Conservation (phyloP, 1,140 invertebrate species). For the Oppia nitens region DNA sequence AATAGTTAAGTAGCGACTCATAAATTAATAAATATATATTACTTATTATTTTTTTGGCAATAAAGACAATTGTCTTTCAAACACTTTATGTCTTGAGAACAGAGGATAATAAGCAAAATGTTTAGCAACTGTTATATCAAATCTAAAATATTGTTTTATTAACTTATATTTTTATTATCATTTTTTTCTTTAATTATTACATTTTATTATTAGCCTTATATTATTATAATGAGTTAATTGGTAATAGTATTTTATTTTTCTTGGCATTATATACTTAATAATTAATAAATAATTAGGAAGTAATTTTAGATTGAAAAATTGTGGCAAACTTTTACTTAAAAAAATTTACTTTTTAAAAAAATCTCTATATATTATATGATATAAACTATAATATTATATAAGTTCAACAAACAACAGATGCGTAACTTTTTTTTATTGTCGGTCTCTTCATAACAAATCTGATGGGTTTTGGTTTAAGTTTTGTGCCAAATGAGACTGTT, state of each 20-base stretch:
- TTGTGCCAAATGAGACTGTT: neutral
- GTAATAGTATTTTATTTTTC: neutral
- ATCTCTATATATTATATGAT: no score
- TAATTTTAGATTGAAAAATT: no score
- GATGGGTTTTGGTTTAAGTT: neutral
- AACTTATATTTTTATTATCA: neutral
- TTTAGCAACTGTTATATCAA: no score
- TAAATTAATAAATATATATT: neutral
- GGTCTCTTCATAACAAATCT: neutral
- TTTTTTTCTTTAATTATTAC: neutral
- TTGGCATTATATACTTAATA: neutral
- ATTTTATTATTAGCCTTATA: neutral
- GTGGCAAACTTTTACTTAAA: no score
- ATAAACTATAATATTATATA: no score
- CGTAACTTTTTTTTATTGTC: neutral
- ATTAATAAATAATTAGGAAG: no score
- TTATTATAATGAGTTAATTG: neutral
- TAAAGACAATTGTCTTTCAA: neutral
- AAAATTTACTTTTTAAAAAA: no score
- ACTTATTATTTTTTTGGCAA: neutral
- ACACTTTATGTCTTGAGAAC: no score
- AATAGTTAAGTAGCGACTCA: neutral
- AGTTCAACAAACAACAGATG: neutral
- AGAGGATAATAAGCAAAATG: no score
- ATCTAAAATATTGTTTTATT: neutral